Conservation (phyloP, 2,113 vertebrate genomes). For the Galbula dea region DNA sequence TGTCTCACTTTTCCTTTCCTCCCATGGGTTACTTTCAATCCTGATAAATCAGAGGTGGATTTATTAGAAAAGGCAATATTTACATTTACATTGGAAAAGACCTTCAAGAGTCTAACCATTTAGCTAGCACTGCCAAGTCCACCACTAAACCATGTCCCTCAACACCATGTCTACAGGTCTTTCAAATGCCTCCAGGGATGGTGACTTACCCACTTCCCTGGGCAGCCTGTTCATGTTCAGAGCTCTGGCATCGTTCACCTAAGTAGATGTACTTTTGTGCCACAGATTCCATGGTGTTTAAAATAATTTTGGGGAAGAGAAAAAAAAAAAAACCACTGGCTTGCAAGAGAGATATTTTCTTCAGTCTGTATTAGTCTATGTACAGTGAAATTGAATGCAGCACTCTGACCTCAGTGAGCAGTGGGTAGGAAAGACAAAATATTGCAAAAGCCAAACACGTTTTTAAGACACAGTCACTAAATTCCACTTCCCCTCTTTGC, state of each 20-base stretch:
- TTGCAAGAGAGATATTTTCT: not conserved
- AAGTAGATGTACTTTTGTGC: not conserved
- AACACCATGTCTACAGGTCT: not conserved
- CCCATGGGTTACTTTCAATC: not conserved
- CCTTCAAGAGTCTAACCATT: not conserved
- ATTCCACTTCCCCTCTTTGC: not conserved
- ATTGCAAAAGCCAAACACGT: not conserved
- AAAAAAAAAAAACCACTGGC: not conserved
- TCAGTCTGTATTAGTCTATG: not conserved
- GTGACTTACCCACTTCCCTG: not conserved
- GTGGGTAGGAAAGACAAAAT: not conserved
- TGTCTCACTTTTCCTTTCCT: not conserved
- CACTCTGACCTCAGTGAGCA: rapidly evolving
- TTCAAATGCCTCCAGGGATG: not conserved
- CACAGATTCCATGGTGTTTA: not conserved
- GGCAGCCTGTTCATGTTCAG: not conserved
- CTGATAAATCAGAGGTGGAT: not conserved
- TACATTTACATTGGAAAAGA: not conserved
- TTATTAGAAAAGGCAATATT: not conserved
- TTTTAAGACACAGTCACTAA: not conserved
- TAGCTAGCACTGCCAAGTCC: not conserved
- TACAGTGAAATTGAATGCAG: not conserved
- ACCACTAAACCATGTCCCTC: not conserved
- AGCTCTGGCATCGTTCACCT: not conserved
- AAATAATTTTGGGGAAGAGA: not conserved